phyloP scores from a whole-genome alignment of 2,888 invertebrate genomes.

The Ditylenchus weischeri region DNA sequence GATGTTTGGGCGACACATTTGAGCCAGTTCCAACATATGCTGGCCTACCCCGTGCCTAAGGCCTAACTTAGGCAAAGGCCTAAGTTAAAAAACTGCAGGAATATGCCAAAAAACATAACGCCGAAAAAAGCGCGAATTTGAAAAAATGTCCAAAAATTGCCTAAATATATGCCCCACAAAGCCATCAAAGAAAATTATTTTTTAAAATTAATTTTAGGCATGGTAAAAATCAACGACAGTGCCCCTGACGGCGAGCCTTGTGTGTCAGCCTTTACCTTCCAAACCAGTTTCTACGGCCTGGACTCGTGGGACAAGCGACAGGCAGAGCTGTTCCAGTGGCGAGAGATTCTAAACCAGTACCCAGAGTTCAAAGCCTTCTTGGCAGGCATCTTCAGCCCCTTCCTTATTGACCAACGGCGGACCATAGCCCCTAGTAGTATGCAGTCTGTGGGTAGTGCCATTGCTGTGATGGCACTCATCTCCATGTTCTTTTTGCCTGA shows the following conservation, averaged over 20 bases:
- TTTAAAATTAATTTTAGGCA: slow-evolving; percentile 39
- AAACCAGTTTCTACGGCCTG: slow-evolving; percentile 56
- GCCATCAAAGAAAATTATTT: too few relatives aligned
- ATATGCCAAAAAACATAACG: too few relatives aligned
- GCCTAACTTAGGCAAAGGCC: too few relatives aligned
- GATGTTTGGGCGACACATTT: too few relatives aligned
- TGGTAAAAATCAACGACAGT: slow-evolving; percentile 49
- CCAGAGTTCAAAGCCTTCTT: slow-evolving; percentile 56
- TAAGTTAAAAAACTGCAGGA: too few relatives aligned
- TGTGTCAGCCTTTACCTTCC: slow-evolving; percentile 55
- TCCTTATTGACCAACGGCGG: slow-evolving; percentile 56
- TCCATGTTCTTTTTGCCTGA: slow-evolving; percentile 57
- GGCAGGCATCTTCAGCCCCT: slow-evolving; percentile 54
- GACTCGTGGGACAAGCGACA: slow-evolving; percentile 58
- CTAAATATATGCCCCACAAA: too few relatives aligned
- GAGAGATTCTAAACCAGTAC: slow-evolving; percentile 51
- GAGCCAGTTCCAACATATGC: too few relatives aligned
- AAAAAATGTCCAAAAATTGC: too few relatives aligned
- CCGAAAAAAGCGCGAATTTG: too few relatives aligned
- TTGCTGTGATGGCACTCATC: slow-evolving; percentile 55
- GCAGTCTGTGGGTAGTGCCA: slow-evolving; percentile 41
- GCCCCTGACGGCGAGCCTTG: slow-evolving; percentile 53
- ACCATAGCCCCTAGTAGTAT: slow-evolving; percentile 57
- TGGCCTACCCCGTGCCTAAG: too few relatives aligned
- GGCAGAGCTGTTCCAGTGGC: slow-evolving; percentile 56